phyloP scores from a whole-genome alignment of 2,888 invertebrate genomes.

The Drosophila fulvimacula region DNA sequence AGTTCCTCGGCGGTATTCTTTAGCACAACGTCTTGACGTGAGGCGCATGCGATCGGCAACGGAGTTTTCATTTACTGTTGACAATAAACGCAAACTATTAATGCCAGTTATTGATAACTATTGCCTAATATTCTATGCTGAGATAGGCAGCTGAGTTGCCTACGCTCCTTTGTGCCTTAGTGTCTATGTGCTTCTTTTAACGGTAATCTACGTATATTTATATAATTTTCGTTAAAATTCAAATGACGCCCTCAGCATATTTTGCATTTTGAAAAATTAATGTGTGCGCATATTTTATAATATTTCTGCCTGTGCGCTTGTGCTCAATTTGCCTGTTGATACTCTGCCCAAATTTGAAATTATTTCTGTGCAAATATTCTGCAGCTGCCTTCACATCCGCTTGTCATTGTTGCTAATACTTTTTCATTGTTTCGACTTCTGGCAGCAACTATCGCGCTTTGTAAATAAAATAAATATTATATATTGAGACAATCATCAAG shows the following conservation, averaged over 20 bases:
- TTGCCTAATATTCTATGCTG: constrained; percentile 21
- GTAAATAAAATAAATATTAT: constrained; percentile 2
- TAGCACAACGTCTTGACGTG: constrained; percentile 50
- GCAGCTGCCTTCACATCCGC: constrained; percentile 28
- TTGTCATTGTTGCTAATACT: constrained; percentile 11
- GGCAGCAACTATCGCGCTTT: constrained; percentile 11
- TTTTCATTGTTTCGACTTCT: constrained; percentile 16
- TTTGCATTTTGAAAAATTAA: constrained; percentile 9
- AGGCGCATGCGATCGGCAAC: constrained; percentile 55
- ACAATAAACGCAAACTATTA: constrained; percentile 30
- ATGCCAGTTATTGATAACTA: constrained; percentile 67
- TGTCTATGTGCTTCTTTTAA: constrained; percentile 12
- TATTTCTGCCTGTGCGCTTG: not conserved
- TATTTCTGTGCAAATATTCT: constrained; percentile 22
- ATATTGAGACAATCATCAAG: constrained; percentile 2
- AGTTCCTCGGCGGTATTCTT: constrained; percentile 68
- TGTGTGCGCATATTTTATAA: constrained; percentile 18
- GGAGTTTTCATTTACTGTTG: constrained; percentile 12
- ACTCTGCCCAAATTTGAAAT: constrained; percentile 33
- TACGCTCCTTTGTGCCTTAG: constrained; percentile 11
- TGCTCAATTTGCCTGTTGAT: constrained; percentile 11
- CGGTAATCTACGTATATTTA: constrained; percentile 28
- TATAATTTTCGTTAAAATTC: constrained; percentile 1
- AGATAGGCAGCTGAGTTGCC: constrained; percentile 57
- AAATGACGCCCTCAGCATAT: constrained; percentile 5